Percentiles rank a stretch among this genome's conserved stretches.
Conservation (phyloP, 2,113 vertebrate species). For the Oriolus oriolus region DNA sequence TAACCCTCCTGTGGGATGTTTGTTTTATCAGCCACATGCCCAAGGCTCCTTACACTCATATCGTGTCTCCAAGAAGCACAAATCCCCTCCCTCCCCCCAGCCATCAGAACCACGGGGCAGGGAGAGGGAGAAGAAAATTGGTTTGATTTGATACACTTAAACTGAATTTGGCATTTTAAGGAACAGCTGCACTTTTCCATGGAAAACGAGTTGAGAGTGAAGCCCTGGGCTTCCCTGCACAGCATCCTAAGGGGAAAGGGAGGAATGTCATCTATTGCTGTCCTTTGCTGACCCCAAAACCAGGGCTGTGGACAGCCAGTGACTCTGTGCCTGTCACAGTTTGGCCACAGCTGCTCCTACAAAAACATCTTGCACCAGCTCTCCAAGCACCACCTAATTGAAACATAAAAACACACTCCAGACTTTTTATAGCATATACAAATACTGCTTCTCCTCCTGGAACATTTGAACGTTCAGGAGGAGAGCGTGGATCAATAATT, state of each 20-base stretch:
- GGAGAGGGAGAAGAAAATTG: neutral
- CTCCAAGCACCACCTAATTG: slow-evolving; percentile 10
- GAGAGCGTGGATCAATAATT: slow-evolving; percentile 46
- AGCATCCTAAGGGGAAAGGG: neutral
- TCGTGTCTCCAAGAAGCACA: neutral
- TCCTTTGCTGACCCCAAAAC: neutral
- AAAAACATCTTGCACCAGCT: neutral
- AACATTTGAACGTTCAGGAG: neutral
- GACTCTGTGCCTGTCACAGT: neutral
- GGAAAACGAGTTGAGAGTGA: neutral
- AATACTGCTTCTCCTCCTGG: slow-evolving; percentile 42
- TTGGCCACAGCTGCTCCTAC: neutral
- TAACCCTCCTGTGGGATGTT: neutral
- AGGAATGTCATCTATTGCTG: neutral
- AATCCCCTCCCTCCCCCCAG: neutral
- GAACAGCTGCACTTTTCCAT: neutral
- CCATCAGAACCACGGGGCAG: neutral
- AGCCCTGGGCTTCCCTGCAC: neutral
- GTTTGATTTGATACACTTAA: neutral
- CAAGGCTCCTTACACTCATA: neutral
- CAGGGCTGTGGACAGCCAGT: neutral
- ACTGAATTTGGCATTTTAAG: neutral
- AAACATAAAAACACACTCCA: slow-evolving; percentile 28
- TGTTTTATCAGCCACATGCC: neutral
- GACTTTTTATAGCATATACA: slow-evolving; percentile 11